A percentile compares a stretch with the other conserved stretches of the same genome.
phyloP scores from a whole-genome alignment of 2,888 invertebrate species.

The Malacosoma neustria region DNA sequence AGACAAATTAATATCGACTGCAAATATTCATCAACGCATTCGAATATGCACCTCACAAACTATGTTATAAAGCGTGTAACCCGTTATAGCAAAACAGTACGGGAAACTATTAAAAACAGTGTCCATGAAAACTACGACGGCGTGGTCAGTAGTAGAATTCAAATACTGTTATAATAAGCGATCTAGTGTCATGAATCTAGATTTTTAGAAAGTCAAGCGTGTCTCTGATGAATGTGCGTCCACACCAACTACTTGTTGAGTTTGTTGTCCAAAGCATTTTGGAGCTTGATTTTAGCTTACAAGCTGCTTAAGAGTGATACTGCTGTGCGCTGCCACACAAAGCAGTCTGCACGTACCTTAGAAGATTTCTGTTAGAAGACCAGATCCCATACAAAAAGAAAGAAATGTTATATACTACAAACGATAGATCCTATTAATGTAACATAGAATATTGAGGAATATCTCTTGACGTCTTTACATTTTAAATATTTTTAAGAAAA shows the following conservation, averaged over 20 bases:
- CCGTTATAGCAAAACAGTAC: slow-evolving; percentile 6
- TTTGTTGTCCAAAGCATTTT: slow-evolving; percentile 33
- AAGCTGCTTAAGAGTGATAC: slow-evolving; percentile 42
- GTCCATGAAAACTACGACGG: slow-evolving; percentile 5
- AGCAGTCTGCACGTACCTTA: slow-evolving; percentile 66
- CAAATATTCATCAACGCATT: too few species aligned
- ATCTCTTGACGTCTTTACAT: too few species aligned
- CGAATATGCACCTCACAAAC: too few species aligned
- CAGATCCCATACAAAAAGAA: slow-evolving; percentile 64
- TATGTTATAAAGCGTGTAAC: not conserved
- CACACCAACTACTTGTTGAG: slow-evolving; percentile 6
- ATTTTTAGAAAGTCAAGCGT: slow-evolving; percentile 14
- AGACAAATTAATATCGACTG: too few species aligned
- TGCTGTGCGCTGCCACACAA: slow-evolving; percentile 49
- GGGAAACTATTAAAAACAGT: slow-evolving; percentile 2
- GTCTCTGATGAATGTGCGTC: slow-evolving; percentile 16
- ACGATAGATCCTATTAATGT: too few species aligned
- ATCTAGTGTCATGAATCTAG: slow-evolving; percentile 3
- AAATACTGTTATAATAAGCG: not conserved
- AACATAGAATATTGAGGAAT: too few species aligned
- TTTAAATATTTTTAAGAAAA: too few species aligned
- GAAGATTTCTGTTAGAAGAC: slow-evolving; percentile 66
- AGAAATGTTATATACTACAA: slow-evolving; percentile 51
- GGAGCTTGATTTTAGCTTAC: slow-evolving; percentile 41
- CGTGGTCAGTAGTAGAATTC: slow-evolving; percentile 13